Base-by-base conservation (phyloP, 2,888 invertebrate genomes). In the Cataglyphis cursor region DNA sequence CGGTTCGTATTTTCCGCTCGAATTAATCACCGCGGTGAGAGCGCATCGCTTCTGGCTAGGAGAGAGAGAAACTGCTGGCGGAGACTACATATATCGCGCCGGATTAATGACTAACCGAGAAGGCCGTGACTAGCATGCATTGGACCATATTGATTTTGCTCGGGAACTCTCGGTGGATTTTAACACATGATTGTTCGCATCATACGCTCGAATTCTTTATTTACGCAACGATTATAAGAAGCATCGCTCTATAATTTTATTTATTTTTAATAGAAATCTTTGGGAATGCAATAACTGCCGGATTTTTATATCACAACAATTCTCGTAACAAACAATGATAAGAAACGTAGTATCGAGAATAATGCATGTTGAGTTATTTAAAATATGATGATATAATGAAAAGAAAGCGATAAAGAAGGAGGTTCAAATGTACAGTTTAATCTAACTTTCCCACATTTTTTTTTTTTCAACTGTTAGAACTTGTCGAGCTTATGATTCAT, bases 121-220 rank as follows among this genome's bases (percentile, higher is more conserved):
- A 83, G 64, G 68, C 66, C 76, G 84, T 65, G 83, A 82, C 83
- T 72, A 61, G 81, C 61, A 75, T 82, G 85, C 88, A 83, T 85
- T 82, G 83, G 15, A 48, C 85, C 88, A 88, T 89, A 89, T 89
- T 86, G 89, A 89, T 89, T 87, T 87, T 86, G 78, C 62, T 57
- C 78, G 41, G 84, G 62, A 74, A 72, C 81, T 54, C 72, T 83
- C 31, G 82, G 84, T 62, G 31, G 6, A 35, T 62, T 48, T 62
- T 64, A 31, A 74, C 24, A 64, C 35, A 24, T 10, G 12, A 8
- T 0, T 31, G 48, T 48, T 21, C 21, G 4, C 12, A 10, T 35
- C 18, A 15, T 24, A 15, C 21, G 18, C 24, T 35, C 5, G 24
- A 54, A n/a, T 70, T 15, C 6, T 54, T 12, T 44, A 15, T 35